Evolutionary conservation across 2,888 invertebrate species (phyloP).

Genomic region (Lampropteryx suffumata): DNA sequence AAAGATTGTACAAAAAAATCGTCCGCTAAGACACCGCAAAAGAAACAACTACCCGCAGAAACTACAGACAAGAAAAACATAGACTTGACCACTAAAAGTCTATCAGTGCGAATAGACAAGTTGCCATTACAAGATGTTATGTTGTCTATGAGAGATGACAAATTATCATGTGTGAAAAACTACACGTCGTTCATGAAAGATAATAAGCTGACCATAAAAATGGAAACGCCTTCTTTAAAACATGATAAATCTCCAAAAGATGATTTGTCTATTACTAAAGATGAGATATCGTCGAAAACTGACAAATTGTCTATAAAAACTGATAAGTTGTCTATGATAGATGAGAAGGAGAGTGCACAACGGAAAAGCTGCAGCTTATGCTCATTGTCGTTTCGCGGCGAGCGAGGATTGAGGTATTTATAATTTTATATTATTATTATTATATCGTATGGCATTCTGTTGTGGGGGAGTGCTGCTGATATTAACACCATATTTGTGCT

Average conservation of each 20-base stretch:
- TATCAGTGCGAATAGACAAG: slow-evolving; percentile 19
- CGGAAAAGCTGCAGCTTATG: slow-evolving; percentile 56
- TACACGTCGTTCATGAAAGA: slow-evolving; percentile 25
- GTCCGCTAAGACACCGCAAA: slow-evolving; percentile 11
- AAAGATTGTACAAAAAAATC: slow-evolving; percentile 22
- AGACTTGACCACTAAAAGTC: slow-evolving; percentile 8
- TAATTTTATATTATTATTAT: no score
- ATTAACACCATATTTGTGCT: no score
- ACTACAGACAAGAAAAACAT: slow-evolving; percentile 21
- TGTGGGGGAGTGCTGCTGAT: no score
- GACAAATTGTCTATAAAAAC: background rate
- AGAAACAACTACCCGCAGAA: slow-evolving; percentile 10
- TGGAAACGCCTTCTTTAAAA: background rate
- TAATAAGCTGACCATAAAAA: slow-evolving; percentile 19
- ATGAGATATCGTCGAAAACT: no score
- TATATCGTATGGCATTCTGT: no score
- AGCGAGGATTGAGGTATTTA: slow-evolving; percentile 69
- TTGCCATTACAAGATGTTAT: slow-evolving; percentile 6
- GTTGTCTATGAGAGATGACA: slow-evolving; percentile 7
- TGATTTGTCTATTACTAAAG: background rate
- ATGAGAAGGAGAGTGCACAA: slow-evolving; percentile 28
- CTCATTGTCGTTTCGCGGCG: slow-evolving; percentile 60
- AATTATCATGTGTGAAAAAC: slow-evolving; percentile 21
- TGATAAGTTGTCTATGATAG: slow-evolving; percentile 18
- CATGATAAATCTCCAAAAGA: no score